A percentile compares a stretch with the other conserved stretches of the same genome.
Conservation (phyloP, 2,113 vertebrate genomes). For the Lepisosteus oculatus region DNA sequence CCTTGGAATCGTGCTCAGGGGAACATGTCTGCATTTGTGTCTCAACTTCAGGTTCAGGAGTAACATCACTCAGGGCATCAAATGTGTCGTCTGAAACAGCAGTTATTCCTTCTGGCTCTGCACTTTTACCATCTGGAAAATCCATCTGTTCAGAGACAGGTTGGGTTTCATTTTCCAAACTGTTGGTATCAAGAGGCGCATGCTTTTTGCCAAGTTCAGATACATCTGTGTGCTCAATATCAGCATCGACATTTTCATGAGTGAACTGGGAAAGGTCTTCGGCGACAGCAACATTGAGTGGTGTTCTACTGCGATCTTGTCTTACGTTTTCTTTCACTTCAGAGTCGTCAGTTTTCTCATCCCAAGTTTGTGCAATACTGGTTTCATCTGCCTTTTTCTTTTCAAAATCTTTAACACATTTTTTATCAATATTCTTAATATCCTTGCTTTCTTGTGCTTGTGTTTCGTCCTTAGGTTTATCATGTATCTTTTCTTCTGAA, state of each 20-base stretch:
- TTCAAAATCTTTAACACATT: slow-evolving; percentile 42
- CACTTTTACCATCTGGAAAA: slow-evolving; percentile 41
- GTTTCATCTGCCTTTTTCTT: slow-evolving; percentile 39
- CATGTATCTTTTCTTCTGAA: slow-evolving; percentile 56
- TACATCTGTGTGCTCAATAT: too few relatives aligned
- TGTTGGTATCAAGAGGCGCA: too few relatives aligned
- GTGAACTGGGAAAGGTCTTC: not conserved
- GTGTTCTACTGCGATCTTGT: not conserved
- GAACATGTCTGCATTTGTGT: slow-evolving; percentile 7
- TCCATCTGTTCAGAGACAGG: not conserved
- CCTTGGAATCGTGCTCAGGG: slow-evolving; percentile 19
- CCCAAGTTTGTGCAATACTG: not conserved
- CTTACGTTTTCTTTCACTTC: not conserved
- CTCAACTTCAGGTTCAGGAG: slow-evolving; percentile 51
- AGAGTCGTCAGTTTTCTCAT: not conserved
- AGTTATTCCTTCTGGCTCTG: slow-evolving; percentile 68
- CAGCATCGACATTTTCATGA: not conserved
- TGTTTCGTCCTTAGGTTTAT: slow-evolving; percentile 31
- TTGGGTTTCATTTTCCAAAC: too few relatives aligned
- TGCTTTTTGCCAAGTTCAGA: too few relatives aligned
- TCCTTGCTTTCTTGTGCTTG: slow-evolving; percentile 40
- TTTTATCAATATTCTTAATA: slow-evolving; percentile 56
- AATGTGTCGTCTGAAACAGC: slow-evolving; percentile 66
- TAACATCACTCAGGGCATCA: slow-evolving; percentile 60
- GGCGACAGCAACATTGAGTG: not conserved